Evolutionary conservation across 2,888 invertebrate genomes (phyloP), one percentile per base, ranked within the genome.

Genomic region (Allygus modestus): DNA sequence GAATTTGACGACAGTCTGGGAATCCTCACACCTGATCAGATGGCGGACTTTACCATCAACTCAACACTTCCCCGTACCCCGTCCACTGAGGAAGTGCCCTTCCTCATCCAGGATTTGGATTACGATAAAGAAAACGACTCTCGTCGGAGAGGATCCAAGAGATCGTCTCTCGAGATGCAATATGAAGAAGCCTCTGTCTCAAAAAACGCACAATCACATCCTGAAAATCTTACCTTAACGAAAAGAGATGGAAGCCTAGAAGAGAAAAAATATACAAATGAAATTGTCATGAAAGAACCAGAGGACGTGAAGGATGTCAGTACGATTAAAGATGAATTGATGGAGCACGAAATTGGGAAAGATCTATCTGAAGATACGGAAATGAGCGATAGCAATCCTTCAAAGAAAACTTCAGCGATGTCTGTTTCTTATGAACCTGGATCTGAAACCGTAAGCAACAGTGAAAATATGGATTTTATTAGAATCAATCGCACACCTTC

Each of bases 21-120:
- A 5, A 97, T 97, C 88, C 91, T 97, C 86, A 97, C 97, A 12
- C 97, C 97, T 0, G 96, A 97, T 91, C 97, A 97, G 91, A 97
- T 97, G 96, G 90, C 91, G 86, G 95, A 96, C 89, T 94, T 93
- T 87, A 92, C 93, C 87, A 91, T 93, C 87, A 93, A 93, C 88
- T 84, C 87, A 23, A 84, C 84, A 15, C 85, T 87, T 9, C 86
- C 86, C 17, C 92, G 94, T 90, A 94, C 94, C 83, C 94, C 94
- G 77, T 94, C 94, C 86, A 93, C 93, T 86, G 94, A 94, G 89
- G 93, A 94, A 41, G 79, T 87, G 11, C 81, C 87, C 12, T 86
- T 87, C 43, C 86, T 87, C 81, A 82, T 86, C 12, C 87, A 86
- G 31, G 87, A 87, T 26, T 41, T 83, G 37, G 83, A 83, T 41